Base-by-base conservation (phyloP, 2,797 vertebrate species). In the Triplophysa yarkandensis region DNA sequence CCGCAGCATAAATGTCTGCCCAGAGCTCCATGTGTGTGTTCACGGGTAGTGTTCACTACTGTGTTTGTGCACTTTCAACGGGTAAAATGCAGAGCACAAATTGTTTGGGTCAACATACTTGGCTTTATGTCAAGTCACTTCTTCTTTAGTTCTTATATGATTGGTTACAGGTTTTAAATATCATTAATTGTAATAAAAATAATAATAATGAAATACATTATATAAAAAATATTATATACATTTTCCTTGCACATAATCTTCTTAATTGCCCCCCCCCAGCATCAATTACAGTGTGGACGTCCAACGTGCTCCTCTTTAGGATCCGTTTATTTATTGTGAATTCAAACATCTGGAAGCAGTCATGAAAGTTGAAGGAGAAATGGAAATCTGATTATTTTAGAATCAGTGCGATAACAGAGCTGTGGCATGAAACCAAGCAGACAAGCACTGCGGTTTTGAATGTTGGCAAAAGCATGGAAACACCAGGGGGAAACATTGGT, bases 341-440 rank as follows among this genome's bases (percentile, higher is more conserved):
- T 68, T 58, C 41, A 68, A 62, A 85, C 90, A 91, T 90, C 88
- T 91, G 89, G 88, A 91, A 89, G 67, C 78, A 19, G 81, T 90
- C 88, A 87, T 79, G 68, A 6, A 80, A 80, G 77, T 44, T 84
- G 82, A 82, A n/a, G n/a, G n/a, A n/a, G n/a, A n/a, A 83, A 87
- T 87, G 85, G 87, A 89, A 85, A 88, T 86, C 36, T 85, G 83
- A 88, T 89, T 88, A 83, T 88, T 89, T 87, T 86, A 82, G 84
- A 89, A 88, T 82, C 82, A 16, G 85, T 85, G 83, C 83, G 85
- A 88, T 89, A 88, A 89, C 87, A 89, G 85, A 84, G 79, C 77
- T 9, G 85, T 86, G 87, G 85, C 86, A 84, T 83, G 32, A 85
- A 83, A 88, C 85, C 86, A 83, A 83, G 71, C 57, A 17, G 74